phyloP scores from a whole-genome alignment of 2,888 invertebrate genomes.

The Drosophila mayaguana region DNA sequence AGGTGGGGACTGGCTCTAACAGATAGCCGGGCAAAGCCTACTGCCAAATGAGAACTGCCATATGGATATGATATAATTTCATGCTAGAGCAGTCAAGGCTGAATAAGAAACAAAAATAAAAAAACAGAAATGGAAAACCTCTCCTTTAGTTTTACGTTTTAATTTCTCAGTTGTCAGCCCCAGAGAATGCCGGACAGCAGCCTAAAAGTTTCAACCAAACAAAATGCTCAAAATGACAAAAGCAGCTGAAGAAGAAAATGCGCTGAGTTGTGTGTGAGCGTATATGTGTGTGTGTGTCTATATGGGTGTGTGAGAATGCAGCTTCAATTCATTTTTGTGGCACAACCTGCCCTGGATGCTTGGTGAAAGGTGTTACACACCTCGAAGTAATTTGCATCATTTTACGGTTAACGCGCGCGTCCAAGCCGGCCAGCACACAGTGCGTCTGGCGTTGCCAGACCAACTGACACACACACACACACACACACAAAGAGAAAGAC shows the following conservation, averaged over 20 bases:
- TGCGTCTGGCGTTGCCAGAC: constrained; percentile 40
- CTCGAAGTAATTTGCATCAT: constrained; percentile 69
- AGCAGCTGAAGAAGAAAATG: constrained; percentile 25
- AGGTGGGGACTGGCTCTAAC: background rate
- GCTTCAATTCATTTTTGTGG: constrained; percentile 50
- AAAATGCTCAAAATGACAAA: constrained; percentile 49
- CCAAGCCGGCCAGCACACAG: constrained; percentile 28
- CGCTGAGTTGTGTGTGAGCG: constrained; percentile 24
- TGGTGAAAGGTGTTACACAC: constrained; percentile 57
- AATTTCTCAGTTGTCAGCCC: constrained; percentile 58
- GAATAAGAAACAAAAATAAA: background rate
- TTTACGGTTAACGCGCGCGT: constrained; percentile 67
- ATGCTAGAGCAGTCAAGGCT: constrained; percentile 41
- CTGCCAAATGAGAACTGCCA: constrained; percentile 31
- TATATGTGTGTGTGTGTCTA: background rate
- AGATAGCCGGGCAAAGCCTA: constrained; percentile 33
- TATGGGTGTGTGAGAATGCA: constrained; percentile 22
- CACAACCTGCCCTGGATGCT: constrained; percentile 12
- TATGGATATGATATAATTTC: constrained; percentile 57
- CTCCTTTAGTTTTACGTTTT: constrained; percentile 46
- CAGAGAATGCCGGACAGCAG: constrained; percentile 39
- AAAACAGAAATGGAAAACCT: constrained; percentile 5
- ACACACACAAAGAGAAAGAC: constrained; percentile 33
- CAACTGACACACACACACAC: constrained; percentile 48
- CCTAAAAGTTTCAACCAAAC: constrained; percentile 46